Evolutionary conservation across 2,113 vertebrate species (phyloP).

Genomic region (Notarius lentiginosus): DNA sequence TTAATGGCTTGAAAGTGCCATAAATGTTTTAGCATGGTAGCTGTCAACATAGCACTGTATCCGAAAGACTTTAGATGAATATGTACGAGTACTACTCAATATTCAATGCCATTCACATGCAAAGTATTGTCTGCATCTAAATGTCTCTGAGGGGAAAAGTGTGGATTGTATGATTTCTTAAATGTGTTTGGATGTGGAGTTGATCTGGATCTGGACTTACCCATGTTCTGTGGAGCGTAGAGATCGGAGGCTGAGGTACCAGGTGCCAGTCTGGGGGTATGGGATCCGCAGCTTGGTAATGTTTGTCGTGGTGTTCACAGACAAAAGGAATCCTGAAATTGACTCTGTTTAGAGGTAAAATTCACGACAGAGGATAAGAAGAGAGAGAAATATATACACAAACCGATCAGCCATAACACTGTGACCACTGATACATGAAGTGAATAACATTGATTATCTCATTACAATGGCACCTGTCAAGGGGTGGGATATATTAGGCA

Average conservation of each 20-base stretch:
- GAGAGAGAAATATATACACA: background rate
- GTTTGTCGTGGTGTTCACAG: conserved; percentile 79
- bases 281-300: conserved; percentile 89
- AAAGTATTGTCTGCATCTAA: background rate
- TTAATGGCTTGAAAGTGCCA: background rate
- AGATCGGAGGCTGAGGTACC: conserved; percentile 92
- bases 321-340: conserved; percentile 82
- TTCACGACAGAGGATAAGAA: background rate
- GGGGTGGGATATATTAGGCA: too few species aligned
- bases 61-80: background rate
- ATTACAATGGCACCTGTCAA: too few species aligned
- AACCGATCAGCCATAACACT: too few species aligned
- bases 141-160: background rate
- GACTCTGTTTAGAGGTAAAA: conserved; percentile 72
- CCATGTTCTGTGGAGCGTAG: conserved; percentile 83
- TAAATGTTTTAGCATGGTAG: background rate
- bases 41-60: conserved; percentile 1
- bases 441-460: too few species aligned
- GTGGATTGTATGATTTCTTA: background rate
- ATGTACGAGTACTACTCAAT: background rate
- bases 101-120: background rate
- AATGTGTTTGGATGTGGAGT: background rate
- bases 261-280: conserved; percentile 93
- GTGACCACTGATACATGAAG: too few species aligned
- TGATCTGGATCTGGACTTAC: conserved; percentile 67